Evolutionary conservation across 2,113 vertebrate genomes (phyloP), one percentile per base, ranked within the genome.

Genomic region (Hucho hucho): DNA sequence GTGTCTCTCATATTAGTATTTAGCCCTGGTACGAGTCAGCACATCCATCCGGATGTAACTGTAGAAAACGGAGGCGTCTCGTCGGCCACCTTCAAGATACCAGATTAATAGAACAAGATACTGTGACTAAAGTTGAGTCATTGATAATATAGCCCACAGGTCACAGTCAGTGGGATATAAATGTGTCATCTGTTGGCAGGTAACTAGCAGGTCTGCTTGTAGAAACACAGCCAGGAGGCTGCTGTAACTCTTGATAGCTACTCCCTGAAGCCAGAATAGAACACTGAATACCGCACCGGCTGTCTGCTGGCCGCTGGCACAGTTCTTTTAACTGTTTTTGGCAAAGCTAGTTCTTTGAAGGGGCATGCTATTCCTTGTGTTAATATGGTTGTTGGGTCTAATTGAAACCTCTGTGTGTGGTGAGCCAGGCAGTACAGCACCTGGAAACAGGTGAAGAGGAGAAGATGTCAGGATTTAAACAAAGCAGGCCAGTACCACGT

Each of bases 161-260:
- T 88, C 74, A 70, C 75, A 74, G 49, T 58, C 72, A 64, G 78
- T 43, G 80, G 69, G 18, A 79, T 29, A 72, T 88, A 89, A 85
- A 90, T 83, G 59, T 84, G 86, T 90, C 82, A 81, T 81, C 84
- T 82, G 53, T 70, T 86, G 87, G 81, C 87, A 87, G 78, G 79
- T 88, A 83, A 83, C 74, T 77, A 82, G 74, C 43, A 6, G 72
- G 70, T 77, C 61, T 77, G 72, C 79, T 80, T n/a, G 58, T 68
- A 66, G 73, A 76, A 87, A 80, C 72, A 32, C 65, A 87, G 86
- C 84, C 82, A 71, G 28, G 22, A 76, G 74, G 84, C 78, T 16
- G 83, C 81, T 87, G 79, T 86, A 88, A 83, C 72, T 72, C 77
- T 83, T 14, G 46, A 82, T n/a, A 58, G 64, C 28, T 28, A n/a